Evolutionary conservation across 2,888 invertebrate species (phyloP).

Genomic region (Schizaphis graminum): DNA sequence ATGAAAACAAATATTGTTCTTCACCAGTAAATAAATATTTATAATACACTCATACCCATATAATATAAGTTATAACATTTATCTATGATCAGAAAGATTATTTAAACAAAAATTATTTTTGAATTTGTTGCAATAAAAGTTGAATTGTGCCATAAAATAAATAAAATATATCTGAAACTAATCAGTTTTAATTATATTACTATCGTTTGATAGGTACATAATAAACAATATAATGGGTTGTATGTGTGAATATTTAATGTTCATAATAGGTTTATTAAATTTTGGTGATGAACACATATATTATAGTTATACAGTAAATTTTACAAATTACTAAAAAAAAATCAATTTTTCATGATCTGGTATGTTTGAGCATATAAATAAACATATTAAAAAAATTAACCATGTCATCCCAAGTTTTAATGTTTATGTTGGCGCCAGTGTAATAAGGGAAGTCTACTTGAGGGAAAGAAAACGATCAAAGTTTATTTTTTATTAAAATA

Average conservation of each 20-base stretch:
- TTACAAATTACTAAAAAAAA: neutral
- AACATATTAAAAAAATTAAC: neutral
- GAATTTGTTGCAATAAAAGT: neutral
- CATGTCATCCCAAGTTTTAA: neutral
- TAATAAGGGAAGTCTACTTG: neutral
- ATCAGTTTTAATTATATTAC: neutral
- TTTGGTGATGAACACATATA: neutral
- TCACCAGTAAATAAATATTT: too few relatives aligned
- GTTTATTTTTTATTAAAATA: constrained; percentile 23
- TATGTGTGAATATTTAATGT: neutral
- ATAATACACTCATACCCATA: neutral
- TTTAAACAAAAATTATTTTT: neutral
- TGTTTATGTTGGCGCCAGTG: neutral
- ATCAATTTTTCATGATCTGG: neutral
- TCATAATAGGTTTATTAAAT: neutral
- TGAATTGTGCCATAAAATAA: neutral
- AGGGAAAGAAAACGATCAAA: neutral
- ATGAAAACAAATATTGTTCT: neutral
- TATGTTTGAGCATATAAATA: neutral
- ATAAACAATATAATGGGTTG: neutral
- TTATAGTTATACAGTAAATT: neutral
- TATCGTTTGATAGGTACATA: neutral
- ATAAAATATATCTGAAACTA: neutral
- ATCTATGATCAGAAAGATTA: neutral
- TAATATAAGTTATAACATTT: neutral